phyloP scores from a whole-genome alignment of 2,113 vertebrate genomes.

The Gymnocephalus cernua region DNA sequence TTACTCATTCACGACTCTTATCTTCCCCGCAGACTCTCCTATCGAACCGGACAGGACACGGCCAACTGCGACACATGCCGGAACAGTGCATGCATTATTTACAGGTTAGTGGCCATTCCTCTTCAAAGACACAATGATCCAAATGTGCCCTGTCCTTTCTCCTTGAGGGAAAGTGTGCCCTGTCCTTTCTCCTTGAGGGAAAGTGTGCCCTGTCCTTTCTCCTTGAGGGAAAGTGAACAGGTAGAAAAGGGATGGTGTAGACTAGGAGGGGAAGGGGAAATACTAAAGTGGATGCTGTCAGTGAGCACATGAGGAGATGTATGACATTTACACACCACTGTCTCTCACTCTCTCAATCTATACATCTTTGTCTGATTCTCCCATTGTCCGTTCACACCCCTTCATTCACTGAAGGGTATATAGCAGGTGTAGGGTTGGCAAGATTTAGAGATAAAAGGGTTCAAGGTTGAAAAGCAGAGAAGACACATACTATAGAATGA shows the following conservation, averaged over 20 bases:
- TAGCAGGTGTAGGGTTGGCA: not conserved
- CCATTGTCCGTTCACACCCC: not conserved
- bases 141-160: constrained; percentile 50
- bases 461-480: constrained; percentile 15
- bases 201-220: not conserved
- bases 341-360: constrained; percentile 21
- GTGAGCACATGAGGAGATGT: constrained; percentile 44
- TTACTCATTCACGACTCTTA: constrained; percentile 80
- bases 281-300: constrained; percentile 52
- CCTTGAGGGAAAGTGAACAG: constrained; percentile 31
- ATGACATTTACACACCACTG: constrained; percentile 49
- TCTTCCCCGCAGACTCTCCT: constrained; percentile 92
- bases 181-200: constrained; percentile 20
- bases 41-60: constrained; percentile 99
- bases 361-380: constrained; percentile 13
- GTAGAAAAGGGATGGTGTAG: constrained; percentile 2
- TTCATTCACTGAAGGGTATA: constrained; percentile 6
- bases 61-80: constrained; percentile 99
- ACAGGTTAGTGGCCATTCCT: constrained; percentile 88
- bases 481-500: constrained; percentile 1
- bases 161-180: constrained; percentile 1
- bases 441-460: constrained; percentile 14
- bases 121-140: constrained; percentile 63
- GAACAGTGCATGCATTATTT: constrained; percentile 99
- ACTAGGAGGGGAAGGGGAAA: not conserved